These are phyloP conservation scores for Myodes glareolus DNA, from an alignment of 2,113 vertebrate species.

Conservation along the genomic window DNA sequence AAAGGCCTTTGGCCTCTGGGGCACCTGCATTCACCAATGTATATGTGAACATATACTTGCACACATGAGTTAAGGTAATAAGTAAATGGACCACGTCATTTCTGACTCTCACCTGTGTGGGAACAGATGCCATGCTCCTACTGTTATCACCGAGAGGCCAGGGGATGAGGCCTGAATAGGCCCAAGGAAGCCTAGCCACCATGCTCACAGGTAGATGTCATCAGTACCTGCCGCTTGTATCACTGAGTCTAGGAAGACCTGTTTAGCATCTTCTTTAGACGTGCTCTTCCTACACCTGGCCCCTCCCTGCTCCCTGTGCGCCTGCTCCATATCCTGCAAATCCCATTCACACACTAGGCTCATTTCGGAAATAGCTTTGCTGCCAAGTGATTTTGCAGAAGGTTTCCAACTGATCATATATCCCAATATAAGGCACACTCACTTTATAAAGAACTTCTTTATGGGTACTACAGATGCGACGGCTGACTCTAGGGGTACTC, in stretches of 20 bases:
- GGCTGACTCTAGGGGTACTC: not conserved
- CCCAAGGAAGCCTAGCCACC: not conserved
- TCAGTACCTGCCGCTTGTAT: too few species aligned
- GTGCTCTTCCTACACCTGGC: not conserved
- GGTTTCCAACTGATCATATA: not conserved
- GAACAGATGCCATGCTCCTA: not conserved
- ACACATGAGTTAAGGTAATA: not conserved
- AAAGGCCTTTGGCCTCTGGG: not conserved
- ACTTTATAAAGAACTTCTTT: not conserved
- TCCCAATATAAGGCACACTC: not conserved
- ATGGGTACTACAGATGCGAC: not conserved
- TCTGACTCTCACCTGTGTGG: not conserved
- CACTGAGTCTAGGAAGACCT: not conserved
- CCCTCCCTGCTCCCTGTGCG: not conserved
- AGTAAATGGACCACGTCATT: not conserved
- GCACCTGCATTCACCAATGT: not conserved
- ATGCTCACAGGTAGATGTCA: too few species aligned
- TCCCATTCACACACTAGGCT: not conserved
- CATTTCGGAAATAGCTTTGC: not conserved
- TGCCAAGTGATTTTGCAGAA: not conserved
- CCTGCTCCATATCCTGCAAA: not conserved
- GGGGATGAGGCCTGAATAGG: not conserved
- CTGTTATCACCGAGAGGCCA: not conserved
- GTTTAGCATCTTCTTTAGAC: not conserved
- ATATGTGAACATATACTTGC: rapidly evolving